Evolutionary conservation across 2,888 invertebrate genomes (phyloP).

Genomic region (Didymodactylos carnosus): DNA sequence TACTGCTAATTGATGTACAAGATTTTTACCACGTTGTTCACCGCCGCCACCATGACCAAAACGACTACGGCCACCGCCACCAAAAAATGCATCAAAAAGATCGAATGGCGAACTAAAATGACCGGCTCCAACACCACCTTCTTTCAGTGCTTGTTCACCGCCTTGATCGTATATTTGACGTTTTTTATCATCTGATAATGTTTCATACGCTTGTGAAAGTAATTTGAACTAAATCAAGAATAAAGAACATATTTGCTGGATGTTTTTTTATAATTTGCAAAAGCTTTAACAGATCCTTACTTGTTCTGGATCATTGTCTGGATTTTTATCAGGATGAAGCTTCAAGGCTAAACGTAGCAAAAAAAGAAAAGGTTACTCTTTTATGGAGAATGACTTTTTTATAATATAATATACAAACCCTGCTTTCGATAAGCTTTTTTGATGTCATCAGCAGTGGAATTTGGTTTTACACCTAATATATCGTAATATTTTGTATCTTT

Average conservation of each 20-base stretch:
- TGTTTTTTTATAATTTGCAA: neutral
- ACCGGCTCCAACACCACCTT: conserved; percentile 28
- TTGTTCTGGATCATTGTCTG: conserved; percentile 16
- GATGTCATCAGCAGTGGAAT: conserved; percentile 62
- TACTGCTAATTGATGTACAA: conserved; percentile 58
- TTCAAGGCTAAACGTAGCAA: conserved; percentile 13
- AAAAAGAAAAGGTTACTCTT: too few relatives aligned
- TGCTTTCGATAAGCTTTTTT: conserved; percentile 90
- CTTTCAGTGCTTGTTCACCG: conserved; percentile 85
- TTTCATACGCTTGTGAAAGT: too few relatives aligned
- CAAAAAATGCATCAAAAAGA: conserved; percentile 16
- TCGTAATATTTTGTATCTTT: conserved; percentile 93
- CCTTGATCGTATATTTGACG: conserved; percentile 72
- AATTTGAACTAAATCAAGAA: too few relatives aligned
- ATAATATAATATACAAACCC: too few relatives aligned
- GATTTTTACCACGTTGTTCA: conserved; percentile 48
- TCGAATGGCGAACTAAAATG: conserved; percentile 1
- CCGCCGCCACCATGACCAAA: conserved; percentile 16
- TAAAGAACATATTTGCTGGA: neutral
- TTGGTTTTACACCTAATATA: conserved; percentile 71
- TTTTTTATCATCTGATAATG: conserved; percentile 79
- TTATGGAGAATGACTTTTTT: too few relatives aligned
- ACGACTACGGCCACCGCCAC: conserved; percentile 27
- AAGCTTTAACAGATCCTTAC: neutral
- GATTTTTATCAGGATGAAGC: conserved; percentile 15